Conservation (phyloP, 2,888 invertebrate species). For the Pasiphila rectangulata region DNA sequence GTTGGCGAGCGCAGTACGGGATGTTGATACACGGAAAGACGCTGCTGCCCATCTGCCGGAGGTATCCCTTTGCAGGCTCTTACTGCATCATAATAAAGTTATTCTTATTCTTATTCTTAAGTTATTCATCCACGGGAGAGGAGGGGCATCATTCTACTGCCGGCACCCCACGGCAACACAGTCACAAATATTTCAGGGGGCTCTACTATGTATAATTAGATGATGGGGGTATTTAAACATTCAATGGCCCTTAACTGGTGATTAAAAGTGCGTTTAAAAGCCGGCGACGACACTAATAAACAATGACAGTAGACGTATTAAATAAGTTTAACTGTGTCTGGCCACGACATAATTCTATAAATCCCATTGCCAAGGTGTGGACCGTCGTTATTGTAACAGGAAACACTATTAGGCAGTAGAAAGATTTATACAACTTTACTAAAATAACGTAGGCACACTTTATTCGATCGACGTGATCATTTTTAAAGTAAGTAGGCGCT, state of each 20-base stretch:
- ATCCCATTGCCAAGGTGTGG: conserved; percentile 13
- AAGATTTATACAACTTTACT: not conserved
- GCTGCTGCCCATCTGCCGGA: too few relatives aligned
- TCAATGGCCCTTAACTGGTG: not conserved
- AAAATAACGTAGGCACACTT: too few relatives aligned
- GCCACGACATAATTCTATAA: conserved; percentile 17
- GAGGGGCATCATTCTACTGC: too few relatives aligned
- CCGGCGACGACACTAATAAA: conserved; percentile 2
- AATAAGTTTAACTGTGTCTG: conserved; percentile 9
- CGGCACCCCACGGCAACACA: too few relatives aligned
- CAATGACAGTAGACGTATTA: conserved; percentile 12
- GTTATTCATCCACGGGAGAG: too few relatives aligned
- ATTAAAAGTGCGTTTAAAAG: not conserved
- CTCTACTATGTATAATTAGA: not conserved
- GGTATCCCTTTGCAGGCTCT: too few relatives aligned
- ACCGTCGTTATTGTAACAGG: conserved; percentile 1
- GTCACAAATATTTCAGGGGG: not conserved
- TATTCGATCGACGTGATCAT: too few relatives aligned
- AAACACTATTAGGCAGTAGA: conserved; percentile 3
- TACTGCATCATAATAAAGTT: too few relatives aligned
- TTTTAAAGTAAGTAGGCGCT: too few relatives aligned
- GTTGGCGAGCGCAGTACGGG: too few relatives aligned
- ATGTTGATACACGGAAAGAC: too few relatives aligned
- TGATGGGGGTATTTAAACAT: not conserved
- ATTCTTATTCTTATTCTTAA: too few relatives aligned